A percentile compares a stretch with the other conserved stretches of the same genome.
Conservation (phyloP, 2,113 vertebrate genomes). For the Stictonetta naevosa region DNA sequence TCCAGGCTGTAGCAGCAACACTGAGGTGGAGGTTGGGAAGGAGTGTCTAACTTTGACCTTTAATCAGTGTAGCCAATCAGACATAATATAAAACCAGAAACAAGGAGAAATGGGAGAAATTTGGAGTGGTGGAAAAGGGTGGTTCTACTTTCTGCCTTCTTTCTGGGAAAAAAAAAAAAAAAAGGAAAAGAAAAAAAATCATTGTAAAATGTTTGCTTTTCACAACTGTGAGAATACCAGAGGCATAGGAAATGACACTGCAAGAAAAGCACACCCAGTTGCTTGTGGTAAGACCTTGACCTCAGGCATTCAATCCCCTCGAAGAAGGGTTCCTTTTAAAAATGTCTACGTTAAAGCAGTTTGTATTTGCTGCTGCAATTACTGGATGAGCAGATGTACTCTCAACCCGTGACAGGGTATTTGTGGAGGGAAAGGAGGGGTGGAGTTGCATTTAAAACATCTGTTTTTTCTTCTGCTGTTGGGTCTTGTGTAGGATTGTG, state of each 20-base stretch:
- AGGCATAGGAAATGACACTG: slow-evolving; percentile 8
- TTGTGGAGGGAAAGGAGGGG: slow-evolving; percentile 30
- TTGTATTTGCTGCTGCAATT: slow-evolving; percentile 16
- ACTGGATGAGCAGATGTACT: slow-evolving; percentile 14
- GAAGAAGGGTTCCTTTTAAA: slow-evolving; percentile 3
- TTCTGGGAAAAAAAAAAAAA: not conserved
- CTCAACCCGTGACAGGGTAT: slow-evolving; percentile 10
- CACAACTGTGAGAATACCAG: not conserved
- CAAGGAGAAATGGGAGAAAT: not conserved
- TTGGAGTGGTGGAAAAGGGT: slow-evolving; percentile 3
- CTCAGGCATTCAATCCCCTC: not conserved
- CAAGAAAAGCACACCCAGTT: not conserved
- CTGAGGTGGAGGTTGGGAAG: not conserved
- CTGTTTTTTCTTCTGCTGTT: slow-evolving; percentile 11
- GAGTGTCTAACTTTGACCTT: not conserved
- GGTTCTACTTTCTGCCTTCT: slow-evolving; percentile 16
- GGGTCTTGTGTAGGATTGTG: not conserved
- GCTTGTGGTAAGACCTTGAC: not conserved
- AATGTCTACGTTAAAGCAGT: not conserved
- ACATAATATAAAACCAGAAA: not conserved
- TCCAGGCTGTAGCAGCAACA: not conserved
- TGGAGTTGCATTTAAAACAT: slow-evolving; percentile 44
- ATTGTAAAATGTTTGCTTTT: slow-evolving; percentile 9
- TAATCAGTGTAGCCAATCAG: not conserved
- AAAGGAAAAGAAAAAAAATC: not conserved